Evolutionary conservation across 2,113 vertebrate species (phyloP).

Genomic region (Saccopteryx bilineata): DNA sequence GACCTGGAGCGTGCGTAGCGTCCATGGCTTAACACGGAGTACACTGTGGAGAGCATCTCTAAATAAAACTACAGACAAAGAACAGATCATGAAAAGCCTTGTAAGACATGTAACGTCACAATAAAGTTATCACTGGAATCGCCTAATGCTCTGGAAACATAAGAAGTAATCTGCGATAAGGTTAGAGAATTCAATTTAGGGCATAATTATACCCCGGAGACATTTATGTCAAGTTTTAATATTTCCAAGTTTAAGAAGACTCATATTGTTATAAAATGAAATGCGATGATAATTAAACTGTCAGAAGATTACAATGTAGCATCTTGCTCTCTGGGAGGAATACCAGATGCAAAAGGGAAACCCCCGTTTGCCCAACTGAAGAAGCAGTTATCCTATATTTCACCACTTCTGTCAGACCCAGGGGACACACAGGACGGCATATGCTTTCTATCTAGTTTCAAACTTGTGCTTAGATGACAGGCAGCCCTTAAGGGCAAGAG

Average conservation of each 20-base stretch:
- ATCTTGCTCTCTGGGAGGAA: background rate
- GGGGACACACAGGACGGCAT: slow-evolving; percentile 34
- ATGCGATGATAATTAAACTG: slow-evolving; percentile 2
- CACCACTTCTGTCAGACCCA: slow-evolving; percentile 24
- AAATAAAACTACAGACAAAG: background rate
- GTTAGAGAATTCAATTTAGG: background rate
- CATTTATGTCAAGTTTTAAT: background rate
- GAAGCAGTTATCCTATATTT: slow-evolving; percentile 42
- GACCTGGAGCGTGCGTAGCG: background rate
- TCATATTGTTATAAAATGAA: slow-evolving; percentile 9
- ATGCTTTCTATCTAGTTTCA: slow-evolving; percentile 66
- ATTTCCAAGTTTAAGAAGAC: background rate
- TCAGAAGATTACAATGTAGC: background rate
- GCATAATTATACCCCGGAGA: background rate
- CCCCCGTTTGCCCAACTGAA: background rate
- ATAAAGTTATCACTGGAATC: background rate
- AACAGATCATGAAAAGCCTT: background rate
- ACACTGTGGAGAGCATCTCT: accelerated
- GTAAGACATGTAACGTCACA: background rate
- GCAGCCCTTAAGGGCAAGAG: slow-evolving; percentile 52
- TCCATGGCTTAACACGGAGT: background rate
- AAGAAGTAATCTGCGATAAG: background rate
- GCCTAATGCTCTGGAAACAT: background rate
- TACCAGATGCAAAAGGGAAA: background rate
- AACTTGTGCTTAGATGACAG: slow-evolving; percentile 60